Evolutionary conservation across 2,113 vertebrate genomes (phyloP), one percentile per base, ranked within the genome.

Genomic region (Epinephelus moara): DNA sequence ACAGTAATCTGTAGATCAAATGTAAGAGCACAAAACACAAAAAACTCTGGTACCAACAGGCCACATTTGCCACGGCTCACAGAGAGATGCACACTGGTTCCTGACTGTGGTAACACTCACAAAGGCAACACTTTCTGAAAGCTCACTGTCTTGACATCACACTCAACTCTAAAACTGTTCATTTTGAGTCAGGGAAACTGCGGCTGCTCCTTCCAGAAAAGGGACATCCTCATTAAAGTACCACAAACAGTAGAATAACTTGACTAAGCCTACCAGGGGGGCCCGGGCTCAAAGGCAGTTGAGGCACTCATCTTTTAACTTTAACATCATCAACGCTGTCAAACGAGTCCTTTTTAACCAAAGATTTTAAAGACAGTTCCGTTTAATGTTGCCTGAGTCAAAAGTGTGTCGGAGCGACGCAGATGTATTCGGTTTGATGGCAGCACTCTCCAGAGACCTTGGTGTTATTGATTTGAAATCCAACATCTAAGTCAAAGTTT

Each of bases 381-480:
- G 84, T 89, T 93, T 93, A 92, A 94, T 91, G 92, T 91, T 87
- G 89, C 73, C 85, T n/a, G 76, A 88, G 88, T 93, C 71, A 88
- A 86, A 95, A 90, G 77, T 90, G 88, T 85, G 88, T 87, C 68
- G 33, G 80, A 86, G 81, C 52, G 69, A 85, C 60, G 67, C 88
- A 83, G 87, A 94, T 93, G 75, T 80, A 95, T 95, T 92, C 89
- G 33, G 94, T 95, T 95, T 95, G 94, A 95, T 93, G 93, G 72
- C 85, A 70, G 87, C 74, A 21, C 82, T 92, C 91, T 83, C 84
- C 4, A 61, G 88, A 86, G 91, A 85, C 85, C 83, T 81, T 83
- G 81, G 78, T 87, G 89, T 92, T 94, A 94, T 94, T 94, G 94
- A 95, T 95, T 92, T 94, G 88, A 95, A 93, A 94, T 91, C 90